Evolutionary conservation across 2,888 invertebrate genomes (phyloP).

Genomic region (Xestia ashworthii): DNA sequence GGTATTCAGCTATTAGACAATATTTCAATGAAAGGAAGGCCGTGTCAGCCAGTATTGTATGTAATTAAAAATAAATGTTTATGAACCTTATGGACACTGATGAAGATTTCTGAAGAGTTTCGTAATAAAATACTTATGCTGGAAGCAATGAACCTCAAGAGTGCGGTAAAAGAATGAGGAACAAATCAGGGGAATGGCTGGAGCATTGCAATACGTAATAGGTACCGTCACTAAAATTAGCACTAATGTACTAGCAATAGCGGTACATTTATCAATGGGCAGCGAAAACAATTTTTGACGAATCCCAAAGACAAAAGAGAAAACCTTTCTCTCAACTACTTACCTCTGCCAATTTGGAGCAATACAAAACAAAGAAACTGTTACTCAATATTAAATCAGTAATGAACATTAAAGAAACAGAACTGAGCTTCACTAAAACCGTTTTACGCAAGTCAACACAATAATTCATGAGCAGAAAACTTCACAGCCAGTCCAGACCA

Average conservation of each 20-base stretch:
- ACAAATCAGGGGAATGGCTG: background rate
- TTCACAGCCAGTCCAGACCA: conserved; percentile 35
- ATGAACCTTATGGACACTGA: background rate
- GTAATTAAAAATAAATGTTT: conserved; percentile 15
- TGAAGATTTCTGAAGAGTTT: background rate
- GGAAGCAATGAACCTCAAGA: background rate
- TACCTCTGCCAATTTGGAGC: background rate
- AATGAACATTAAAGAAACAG: background rate
- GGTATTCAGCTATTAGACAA: conserved; percentile 13
- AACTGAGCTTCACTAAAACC: conserved; percentile 8
- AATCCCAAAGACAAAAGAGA: background rate
- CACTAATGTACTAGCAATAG: background rate
- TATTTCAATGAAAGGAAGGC: conserved; percentile 17
- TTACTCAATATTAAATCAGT: background rate
- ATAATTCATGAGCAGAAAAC: conserved; percentile 49
- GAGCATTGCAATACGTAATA: background rate
- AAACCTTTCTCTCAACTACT: background rate
- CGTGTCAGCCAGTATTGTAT: background rate
- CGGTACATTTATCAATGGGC: no score
- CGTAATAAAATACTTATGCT: background rate
- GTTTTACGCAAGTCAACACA: conserved; percentile 11
- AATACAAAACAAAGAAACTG: background rate
- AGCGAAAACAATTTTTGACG: background rate
- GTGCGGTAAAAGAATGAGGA: background rate
- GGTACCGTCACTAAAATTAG: background rate